phyloP scores from a whole-genome alignment of 2,888 invertebrate species.

The Gastracanthus pulcherrimus region DNA sequence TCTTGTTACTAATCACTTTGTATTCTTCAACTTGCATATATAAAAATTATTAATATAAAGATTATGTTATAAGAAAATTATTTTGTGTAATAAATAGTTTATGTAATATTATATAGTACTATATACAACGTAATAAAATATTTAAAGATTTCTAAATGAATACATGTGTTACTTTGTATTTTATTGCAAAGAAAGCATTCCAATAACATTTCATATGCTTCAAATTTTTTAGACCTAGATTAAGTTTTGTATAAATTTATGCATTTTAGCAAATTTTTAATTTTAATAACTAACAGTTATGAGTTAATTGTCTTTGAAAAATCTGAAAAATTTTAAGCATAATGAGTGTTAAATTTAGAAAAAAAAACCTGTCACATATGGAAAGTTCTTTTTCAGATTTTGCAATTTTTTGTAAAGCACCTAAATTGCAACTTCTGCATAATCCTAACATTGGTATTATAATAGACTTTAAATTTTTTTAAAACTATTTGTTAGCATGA shows the following conservation, averaged over 20 bases:
- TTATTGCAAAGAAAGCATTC: background rate
- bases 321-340: too few species aligned
- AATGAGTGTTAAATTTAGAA: too few species aligned
- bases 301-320: too few species aligned
- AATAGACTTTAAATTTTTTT: background rate
- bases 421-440: too few species aligned
- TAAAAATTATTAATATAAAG: slow-evolving; percentile 34
- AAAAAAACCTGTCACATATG: too few species aligned
- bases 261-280: too few species aligned
- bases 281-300: too few species aligned
- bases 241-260: too few species aligned
- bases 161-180: background rate
- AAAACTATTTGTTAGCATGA: background rate
- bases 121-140: slow-evolving; percentile 46
- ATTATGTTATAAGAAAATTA: slow-evolving; percentile 50
- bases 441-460: too few species aligned
- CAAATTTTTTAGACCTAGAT: background rate
- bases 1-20: slow-evolving; percentile 46
- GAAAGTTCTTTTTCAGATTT: too few species aligned
- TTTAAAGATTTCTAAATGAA: slow-evolving; percentile 49
- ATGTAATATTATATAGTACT: slow-evolving; percentile 48
- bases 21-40: slow-evolving; percentile 42
- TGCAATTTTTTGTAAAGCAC: too few species aligned
- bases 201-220: background rate
- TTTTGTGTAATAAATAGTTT: slow-evolving; percentile 53